Evolutionary conservation across 2,113 vertebrate species (phyloP).

Genomic region (Lepus europaeus): DNA sequence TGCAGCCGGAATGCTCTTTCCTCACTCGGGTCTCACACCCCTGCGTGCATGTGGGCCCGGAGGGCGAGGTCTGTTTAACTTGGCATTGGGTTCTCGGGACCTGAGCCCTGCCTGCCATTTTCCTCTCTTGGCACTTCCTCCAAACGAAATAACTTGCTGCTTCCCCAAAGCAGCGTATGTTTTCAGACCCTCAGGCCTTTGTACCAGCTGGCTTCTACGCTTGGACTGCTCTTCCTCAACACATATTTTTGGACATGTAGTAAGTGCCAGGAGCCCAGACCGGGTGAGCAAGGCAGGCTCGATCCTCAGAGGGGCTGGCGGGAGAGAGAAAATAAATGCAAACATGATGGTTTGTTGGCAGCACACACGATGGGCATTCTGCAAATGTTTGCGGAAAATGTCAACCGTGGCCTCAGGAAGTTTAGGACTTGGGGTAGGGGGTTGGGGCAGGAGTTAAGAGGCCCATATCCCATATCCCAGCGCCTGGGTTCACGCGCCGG

Average conservation of each 20-base stretch:
- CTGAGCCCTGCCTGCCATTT: constrained; percentile 51
- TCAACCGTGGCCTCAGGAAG: not conserved
- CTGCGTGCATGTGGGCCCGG: not conserved
- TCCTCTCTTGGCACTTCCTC: constrained; percentile 58
- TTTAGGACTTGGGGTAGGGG: not conserved
- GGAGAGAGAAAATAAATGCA: constrained; percentile 4
- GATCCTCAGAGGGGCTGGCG: not conserved
- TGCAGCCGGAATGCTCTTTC: constrained; percentile 6
- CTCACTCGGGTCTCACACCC: not conserved
- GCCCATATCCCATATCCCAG: too few relatives aligned
- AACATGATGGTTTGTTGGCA: not conserved
- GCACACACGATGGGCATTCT: not conserved
- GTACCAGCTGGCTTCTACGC: constrained; percentile 39
- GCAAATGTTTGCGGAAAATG: constrained; percentile 4
- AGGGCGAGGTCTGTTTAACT: constrained; percentile 68
- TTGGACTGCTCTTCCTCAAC: constrained; percentile 18
- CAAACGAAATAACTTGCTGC: constrained; percentile 36
- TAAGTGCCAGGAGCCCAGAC: not conserved
- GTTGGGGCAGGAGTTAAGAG: too few relatives aligned
- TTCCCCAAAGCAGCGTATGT: constrained; percentile 12
- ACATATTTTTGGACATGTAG: constrained; percentile 41
- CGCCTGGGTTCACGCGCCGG: too few relatives aligned
- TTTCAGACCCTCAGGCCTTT: constrained; percentile 47
- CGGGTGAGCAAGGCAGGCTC: not conserved
- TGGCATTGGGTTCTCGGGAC: constrained; percentile 34